A percentile compares a stretch with the other conserved stretches of the same genome.
Evolutionary conservation across 2,888 invertebrate genomes (phyloP).

Genomic region (Atrina japonica): DNA sequence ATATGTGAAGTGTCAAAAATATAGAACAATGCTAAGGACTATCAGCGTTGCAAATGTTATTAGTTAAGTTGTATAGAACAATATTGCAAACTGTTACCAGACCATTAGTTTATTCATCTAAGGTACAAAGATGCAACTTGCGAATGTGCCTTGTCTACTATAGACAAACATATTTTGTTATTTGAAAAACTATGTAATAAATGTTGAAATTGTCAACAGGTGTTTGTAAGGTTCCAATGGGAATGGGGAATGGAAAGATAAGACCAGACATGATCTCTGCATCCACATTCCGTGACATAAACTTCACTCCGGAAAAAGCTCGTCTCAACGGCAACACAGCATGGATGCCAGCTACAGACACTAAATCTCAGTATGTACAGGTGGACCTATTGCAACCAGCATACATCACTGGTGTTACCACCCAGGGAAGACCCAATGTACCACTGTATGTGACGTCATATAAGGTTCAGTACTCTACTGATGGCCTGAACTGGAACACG

Average conservation of each 20-base stretch:
- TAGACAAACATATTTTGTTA: too few relatives aligned
- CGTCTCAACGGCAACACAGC: conserved; percentile 83
- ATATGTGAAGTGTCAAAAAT: too few relatives aligned
- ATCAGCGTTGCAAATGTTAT: too few relatives aligned
- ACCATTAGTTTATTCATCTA: too few relatives aligned
- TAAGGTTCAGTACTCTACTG: conserved; percentile 88
- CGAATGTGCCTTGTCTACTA: too few relatives aligned
- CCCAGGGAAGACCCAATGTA: conserved; percentile 86
- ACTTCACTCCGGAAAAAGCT: conserved; percentile 81
- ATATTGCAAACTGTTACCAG: too few relatives aligned
- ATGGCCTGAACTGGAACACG: conserved; percentile 85
- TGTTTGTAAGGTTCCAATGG: conserved; percentile 86
- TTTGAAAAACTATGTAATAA: too few relatives aligned
- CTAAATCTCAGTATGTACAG: conserved; percentile 68
- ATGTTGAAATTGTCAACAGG: conserved; percentile 34
- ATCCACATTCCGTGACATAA: conserved; percentile 83
- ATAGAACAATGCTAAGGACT: too few relatives aligned
- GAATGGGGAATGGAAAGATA: conserved; percentile 84
- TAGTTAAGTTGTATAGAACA: too few relatives aligned
- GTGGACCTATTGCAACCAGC: conserved; percentile 88
- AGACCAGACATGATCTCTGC: conserved; percentile 86
- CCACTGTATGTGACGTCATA: conserved; percentile 90
- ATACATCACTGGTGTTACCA: conserved; percentile 89
- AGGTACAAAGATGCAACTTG: too few relatives aligned
- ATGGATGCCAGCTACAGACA: conserved; percentile 85